These are phyloP conservation scores for Channa argus DNA, from an alignment of 2,113 vertebrate species.

Conservation along the genomic window DNA sequence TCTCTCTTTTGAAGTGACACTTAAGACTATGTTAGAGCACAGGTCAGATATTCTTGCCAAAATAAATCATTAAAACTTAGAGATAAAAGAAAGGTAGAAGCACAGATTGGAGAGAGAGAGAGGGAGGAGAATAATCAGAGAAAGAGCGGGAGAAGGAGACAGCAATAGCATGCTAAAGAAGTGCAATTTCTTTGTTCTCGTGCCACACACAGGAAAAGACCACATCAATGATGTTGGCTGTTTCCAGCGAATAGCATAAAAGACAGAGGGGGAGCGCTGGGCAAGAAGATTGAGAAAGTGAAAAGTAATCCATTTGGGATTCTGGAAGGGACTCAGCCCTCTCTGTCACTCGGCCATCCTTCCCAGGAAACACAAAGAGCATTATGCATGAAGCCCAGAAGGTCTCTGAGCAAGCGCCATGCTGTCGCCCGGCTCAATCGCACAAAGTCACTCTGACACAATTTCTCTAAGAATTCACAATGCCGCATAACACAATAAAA, in stretches of 20 bases:
- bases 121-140: constrained; percentile 29
- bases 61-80: constrained; percentile 63
- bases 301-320: constrained; percentile 75
- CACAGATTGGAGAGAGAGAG: constrained; percentile 26
- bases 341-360: constrained; percentile 77
- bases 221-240: constrained; percentile 72
- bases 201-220: constrained; percentile 74
- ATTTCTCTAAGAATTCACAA: constrained; percentile 62
- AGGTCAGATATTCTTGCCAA: constrained; percentile 60
- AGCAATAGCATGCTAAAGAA: constrained; percentile 61
- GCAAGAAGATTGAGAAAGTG: constrained; percentile 52
- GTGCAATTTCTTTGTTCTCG: constrained; percentile 70
- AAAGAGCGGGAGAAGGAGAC: constrained; percentile 37
- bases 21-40: constrained; percentile 27
- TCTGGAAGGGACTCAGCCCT: constrained; percentile 77
- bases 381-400: constrained; percentile 88
- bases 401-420: constrained; percentile 74
- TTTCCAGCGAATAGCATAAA: constrained; percentile 64
- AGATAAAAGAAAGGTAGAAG: constrained; percentile 61
- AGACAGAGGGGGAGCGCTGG: constrained; percentile 25
- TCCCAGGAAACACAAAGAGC: constrained; percentile 82
- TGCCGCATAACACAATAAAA: constrained; percentile 58
- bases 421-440: constrained; percentile 70
- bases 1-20: constrained; percentile 56
- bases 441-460: constrained; percentile 64